Evolutionary conservation across 2,797 vertebrate genomes (phyloP), one percentile per base, ranked within the genome.

Genomic region (Esox lucius): DNA sequence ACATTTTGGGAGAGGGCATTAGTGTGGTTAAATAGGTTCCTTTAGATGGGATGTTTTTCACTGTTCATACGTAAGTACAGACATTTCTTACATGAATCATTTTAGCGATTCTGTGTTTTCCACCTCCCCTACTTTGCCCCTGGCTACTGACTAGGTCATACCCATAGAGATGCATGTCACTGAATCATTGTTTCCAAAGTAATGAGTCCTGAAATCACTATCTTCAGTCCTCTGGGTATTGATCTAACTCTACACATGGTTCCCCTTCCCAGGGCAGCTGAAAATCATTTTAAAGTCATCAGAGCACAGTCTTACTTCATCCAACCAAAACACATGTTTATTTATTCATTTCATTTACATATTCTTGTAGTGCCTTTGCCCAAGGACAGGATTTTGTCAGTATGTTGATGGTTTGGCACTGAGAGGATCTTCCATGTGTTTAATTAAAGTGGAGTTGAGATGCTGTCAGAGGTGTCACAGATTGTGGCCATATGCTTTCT

Each of bases 401-500:
- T 24, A 49, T 70, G 61, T 74, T 19, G 33, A 48, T 70, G 59
- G 68, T 42, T 46, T 69, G 70, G 17, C 22, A 65, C 26, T 19
- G 70, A 59, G 64, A 70, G 75, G 75, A 51, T 78, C 78, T 79
- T 84, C 80, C 83, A 76, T 87, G 85, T 83, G 87, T 85, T 86
- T 85, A 87, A 92, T 90, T 88, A 89, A 86, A 87, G 88, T 79
- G 75, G 80, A 86, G 87, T 85, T 83, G 77, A 78, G 75, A 76
- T 51, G 31, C 53, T 56, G 64, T 31, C 46, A 84, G 78, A 75
- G 80, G 65, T 67, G 83, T 77, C 83, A 85, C 89, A 90, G 86
- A 89, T 88, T 90, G 90, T 69, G 80, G 81, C 88, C 88, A 90
- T 88, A 89, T 90, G 90, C 75, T 85, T 83, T 76, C 66, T 22